Conservation (phyloP, 2,113 vertebrate genomes). For the Tenebrosternarchus preto region DNA sequence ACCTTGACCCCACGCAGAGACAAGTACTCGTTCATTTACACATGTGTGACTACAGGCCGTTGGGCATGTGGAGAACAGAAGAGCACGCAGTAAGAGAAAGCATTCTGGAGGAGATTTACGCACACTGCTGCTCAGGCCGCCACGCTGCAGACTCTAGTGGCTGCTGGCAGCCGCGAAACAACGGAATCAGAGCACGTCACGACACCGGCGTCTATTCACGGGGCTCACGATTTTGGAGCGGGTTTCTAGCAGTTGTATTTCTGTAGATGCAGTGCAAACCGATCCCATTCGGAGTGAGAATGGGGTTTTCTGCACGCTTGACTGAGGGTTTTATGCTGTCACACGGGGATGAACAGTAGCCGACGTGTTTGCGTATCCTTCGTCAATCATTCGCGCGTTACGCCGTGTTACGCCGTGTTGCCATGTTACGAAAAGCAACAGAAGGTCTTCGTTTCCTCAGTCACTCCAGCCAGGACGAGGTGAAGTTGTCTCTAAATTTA, state of each 20-base stretch:
- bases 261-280: background rate
- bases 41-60: background rate
- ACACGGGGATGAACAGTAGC: background rate
- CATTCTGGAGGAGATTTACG: background rate
- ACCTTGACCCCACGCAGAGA: background rate
- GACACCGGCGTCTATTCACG: constrained; percentile 4
- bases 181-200: background rate
- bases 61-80: background rate
- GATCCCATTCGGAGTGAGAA: constrained; percentile 5
- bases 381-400: background rate
- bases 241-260: background rate
- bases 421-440: too few species aligned
- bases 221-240: background rate
- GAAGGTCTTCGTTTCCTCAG: background rate
- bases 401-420: background rate
- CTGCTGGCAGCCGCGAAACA: constrained; percentile 4
- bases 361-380: background rate
- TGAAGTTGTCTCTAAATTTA: constrained; percentile 2
- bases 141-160: background rate
- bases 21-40: background rate
- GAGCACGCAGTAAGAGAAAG: background rate
- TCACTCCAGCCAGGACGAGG: background rate
- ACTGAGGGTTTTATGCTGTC: background rate
- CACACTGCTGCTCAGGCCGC: background rate
- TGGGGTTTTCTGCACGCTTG: background rate